Base-by-base conservation (phyloP, 2,113 vertebrate genomes). In the Tupaia tana region DNA sequence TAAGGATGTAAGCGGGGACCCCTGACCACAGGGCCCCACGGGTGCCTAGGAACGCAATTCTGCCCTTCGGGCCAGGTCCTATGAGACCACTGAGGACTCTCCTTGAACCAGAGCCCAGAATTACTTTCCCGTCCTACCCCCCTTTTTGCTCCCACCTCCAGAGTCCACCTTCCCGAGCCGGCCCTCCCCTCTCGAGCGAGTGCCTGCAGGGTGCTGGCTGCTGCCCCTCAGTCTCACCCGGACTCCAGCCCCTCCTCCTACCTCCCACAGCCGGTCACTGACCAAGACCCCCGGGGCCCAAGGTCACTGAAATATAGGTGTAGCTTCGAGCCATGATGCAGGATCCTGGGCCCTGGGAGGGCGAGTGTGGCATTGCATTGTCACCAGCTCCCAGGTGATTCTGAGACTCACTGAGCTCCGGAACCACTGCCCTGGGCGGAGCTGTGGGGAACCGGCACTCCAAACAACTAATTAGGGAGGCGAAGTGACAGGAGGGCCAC, bases 41-140 rank as follows among this genome's bases (percentile, higher is more conserved):
- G 14, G 52, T 0, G 52, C 73, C 19, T 24, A 54, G 70, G 29
- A n/a, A 0, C 7, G 15, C 12, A 4, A 0, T 6, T 12, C 0
- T 27, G 43, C 43, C 66, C 61, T 43, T 81, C 27, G 1, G 22
- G 29, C 1, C 29, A 11, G 5, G 12, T 12, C 29, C 7, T 8
- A 7, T 12, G 81, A 90, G 87, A 43, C 2, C 56, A 18, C 27
- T n/a, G n/a, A 70, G 56, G 14, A 9, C 1, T 2, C 22, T 29
- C 11, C 34, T 86, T 73, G 25, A 5, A 64, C 10, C 6, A 2
- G 18, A 7, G 24, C 66, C 54, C 0, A 9, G n/a, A 0, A 27
- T 29, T 24, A 4, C 59, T 27, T 56, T 77, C 29, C 25, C 20
- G 22, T 18, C 34, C 24, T 2, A 14, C 2, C 13, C n/a, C 25